These are phyloP conservation scores for Hylia prasina DNA, from an alignment of 2,113 vertebrate species.

Conservation along the genomic window DNA sequence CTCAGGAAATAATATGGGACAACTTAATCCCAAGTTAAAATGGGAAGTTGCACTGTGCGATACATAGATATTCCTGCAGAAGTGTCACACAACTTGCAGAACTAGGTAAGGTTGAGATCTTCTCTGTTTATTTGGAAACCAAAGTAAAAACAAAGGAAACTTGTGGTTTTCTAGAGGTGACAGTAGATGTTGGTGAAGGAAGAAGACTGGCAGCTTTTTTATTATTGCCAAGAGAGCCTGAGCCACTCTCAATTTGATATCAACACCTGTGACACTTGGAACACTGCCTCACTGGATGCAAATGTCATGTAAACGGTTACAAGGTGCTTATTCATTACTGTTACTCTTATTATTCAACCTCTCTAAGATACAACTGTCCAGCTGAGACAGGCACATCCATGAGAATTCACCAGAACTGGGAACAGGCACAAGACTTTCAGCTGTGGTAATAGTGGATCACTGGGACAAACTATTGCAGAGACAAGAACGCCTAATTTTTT, in stretches of 20 bases:
- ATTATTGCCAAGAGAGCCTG: constrained; percentile 44
- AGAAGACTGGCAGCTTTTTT: constrained; percentile 21
- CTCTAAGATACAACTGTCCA: neutral
- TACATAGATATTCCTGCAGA: neutral
- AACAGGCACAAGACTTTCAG: neutral
- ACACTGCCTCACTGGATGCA: constrained; percentile 33
- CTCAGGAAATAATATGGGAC: neutral
- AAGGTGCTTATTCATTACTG: neutral
- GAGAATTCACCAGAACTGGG: neutral
- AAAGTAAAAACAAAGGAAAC: neutral
- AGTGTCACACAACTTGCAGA: neutral
- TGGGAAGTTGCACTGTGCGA: neutral
- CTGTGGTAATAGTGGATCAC: neutral
- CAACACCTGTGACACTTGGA: constrained; percentile 66
- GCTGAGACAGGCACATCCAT: neutral
- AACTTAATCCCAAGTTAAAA: neutral
- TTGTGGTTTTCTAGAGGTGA: neutral
- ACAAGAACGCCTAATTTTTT: neutral
- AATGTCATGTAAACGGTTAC: neutral
- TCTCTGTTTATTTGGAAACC: neutral
- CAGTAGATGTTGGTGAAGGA: neutral
- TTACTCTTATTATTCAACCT: neutral
- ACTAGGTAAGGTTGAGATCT: neutral
- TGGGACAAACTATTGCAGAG: neutral
- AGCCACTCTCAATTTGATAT: neutral